A percentile compares a stretch with the other conserved stretches of the same genome.
Evolutionary conservation across 2,888 invertebrate genomes (phyloP).

Genomic region (Lasioglossum vierecki): DNA sequence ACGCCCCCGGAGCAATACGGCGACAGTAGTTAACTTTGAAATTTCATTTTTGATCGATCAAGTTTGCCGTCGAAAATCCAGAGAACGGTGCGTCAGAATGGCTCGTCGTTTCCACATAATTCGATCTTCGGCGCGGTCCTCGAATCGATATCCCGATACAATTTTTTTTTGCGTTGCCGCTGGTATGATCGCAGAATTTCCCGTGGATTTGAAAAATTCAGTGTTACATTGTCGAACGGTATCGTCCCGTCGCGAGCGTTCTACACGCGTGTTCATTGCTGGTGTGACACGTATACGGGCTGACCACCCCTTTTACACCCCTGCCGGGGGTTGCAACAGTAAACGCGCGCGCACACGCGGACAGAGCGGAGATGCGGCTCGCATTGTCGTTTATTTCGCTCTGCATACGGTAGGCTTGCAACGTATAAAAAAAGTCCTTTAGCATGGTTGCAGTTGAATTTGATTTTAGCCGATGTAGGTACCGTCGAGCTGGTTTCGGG

Average conservation of each 20-base stretch:
- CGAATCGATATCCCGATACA: slow-evolving; percentile 26
- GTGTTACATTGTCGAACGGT: slow-evolving; percentile 33
- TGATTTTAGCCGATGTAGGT: slow-evolving; percentile 60
- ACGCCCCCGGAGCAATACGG: neutral
- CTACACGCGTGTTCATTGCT: slow-evolving; percentile 25
- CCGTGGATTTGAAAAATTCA: slow-evolving; percentile 37
- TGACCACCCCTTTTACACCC: neutral
- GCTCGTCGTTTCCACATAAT: slow-evolving; percentile 26
- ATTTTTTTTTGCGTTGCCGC: neutral
- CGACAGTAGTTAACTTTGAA: neutral
- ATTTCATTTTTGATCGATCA: neutral
- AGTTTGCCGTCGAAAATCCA: neutral
- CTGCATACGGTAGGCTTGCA: slow-evolving; percentile 62
- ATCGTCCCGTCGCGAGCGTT: slow-evolving; percentile 28
- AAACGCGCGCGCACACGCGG: slow-evolving; percentile 6
- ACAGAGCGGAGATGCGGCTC: slow-evolving; percentile 22
- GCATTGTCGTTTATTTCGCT: slow-evolving; percentile 65
- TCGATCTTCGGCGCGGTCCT: slow-evolving; percentile 15
- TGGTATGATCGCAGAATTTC: slow-evolving; percentile 34
- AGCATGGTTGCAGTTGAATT: slow-evolving; percentile 68
- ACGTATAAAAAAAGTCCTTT: slow-evolving; percentile 68
- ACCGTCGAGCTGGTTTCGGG: neutral
- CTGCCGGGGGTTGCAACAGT: neutral
- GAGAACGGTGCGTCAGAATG: neutral
- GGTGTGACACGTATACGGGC: slow-evolving; percentile 18